Percentiles rank a stretch among this genome's conserved stretches.
These are phyloP conservation scores for Perodicticus potto DNA, from an alignment of 2,797 vertebrate genomes.

Conservation along the genomic window DNA sequence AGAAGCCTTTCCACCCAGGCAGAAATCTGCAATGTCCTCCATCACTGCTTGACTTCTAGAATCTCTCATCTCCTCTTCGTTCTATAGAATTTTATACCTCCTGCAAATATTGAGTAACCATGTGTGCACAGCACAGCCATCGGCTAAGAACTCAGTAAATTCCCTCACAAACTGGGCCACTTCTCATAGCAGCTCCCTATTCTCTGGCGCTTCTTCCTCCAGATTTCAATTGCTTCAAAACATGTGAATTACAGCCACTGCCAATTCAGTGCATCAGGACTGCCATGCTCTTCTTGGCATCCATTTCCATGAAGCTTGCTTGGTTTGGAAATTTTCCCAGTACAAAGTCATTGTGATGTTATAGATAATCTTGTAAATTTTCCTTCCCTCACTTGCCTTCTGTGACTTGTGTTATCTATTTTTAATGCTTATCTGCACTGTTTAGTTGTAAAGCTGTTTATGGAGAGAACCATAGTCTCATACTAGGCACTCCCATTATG, in stretches of 20 bases:
- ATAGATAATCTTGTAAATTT: not conserved
- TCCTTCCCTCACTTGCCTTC: not conserved
- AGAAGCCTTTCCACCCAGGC: not conserved
- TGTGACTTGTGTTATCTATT: conserved; percentile 4
- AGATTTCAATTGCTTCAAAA: not conserved
- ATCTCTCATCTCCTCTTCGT: not conserved
- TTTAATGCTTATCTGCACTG: not conserved
- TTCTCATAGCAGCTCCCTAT: not conserved
- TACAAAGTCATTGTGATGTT: not conserved
- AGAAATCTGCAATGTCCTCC: not conserved
- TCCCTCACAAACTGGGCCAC: not conserved
- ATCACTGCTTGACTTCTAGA: not conserved
- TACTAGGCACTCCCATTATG: not conserved
- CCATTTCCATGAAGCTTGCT: not conserved
- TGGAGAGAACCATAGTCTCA: not conserved
- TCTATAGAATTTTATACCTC: not conserved
- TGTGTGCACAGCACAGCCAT: not conserved
- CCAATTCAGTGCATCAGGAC: not conserved
- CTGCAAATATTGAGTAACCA: not conserved
- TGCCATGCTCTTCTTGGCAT: not conserved
- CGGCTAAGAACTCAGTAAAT: not conserved
- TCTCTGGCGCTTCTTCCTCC: not conserved
- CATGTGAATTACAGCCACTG: not conserved
- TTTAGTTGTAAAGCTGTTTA: not conserved
- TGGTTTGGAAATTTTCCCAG: not conserved